Evolutionary conservation across 2,888 invertebrate genomes (phyloP), one percentile per base, ranked within the genome.

Genomic region (Crematogaster levior): DNA sequence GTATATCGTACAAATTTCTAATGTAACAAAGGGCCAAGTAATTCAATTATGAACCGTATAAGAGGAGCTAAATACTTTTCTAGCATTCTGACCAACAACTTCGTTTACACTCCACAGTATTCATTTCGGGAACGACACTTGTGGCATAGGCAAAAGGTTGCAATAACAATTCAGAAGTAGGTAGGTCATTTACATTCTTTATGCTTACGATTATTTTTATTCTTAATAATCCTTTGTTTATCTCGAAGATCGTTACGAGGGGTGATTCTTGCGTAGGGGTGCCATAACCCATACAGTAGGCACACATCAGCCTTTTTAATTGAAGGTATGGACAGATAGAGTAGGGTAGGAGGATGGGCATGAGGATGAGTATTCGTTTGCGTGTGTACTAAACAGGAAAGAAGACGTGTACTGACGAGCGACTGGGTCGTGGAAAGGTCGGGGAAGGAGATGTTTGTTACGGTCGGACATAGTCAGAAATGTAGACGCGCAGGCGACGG

Each of bases 381-480:
- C 84, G 61, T 70, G 74, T 79, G 75, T 48, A 82, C 84, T 82
- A 56, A 40, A n/a, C 63, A 24, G n/a, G 84, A 82, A 86, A 60
- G 58, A 68, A 56, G 61, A 72, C 24, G 27, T 30, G 68, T n/a
- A n/a, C n/a, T n/a, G 53, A 48, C 9, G 68, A 61, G 72, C 65
- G 86, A 83, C 63, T 74, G 81, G 75, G 73, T 73, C 72, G 65
- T 53, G 70, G 83, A 74, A 77, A 82, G 75, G 68, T 60, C 72
- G 88, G 79, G 81, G 82, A 70, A 83, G 87, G 79, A 85, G 90
- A 93, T 90, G 93, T 94, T 94, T 94, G 93, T 94, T 94, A 93
- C 91, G 93, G 93, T 91, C 88, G 90, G 90, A 92, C 90, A 91
- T 90, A 93, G 93, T 92, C 91, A 91, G 90, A 90, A 89, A 90